Base-by-base conservation (phyloP, 2,113 vertebrate genomes). In the Peromyscus californicus region DNA sequence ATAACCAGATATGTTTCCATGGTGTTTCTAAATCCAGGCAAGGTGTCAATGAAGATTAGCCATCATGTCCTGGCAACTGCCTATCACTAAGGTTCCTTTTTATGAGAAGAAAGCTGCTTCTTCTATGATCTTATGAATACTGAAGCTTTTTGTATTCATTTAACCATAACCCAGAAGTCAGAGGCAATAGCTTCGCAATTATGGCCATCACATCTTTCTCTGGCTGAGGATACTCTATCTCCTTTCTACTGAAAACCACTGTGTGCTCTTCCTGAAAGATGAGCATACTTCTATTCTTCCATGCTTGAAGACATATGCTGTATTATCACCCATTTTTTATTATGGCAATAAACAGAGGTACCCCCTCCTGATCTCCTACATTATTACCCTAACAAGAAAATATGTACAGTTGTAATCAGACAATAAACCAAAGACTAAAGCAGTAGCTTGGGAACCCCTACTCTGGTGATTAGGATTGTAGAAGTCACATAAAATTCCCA, bases 401-500 rank as follows among this genome's bases (percentile, higher is more conserved):
- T 48, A 42, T 12, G 54, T 82, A n/a, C 4, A 76, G 59, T n/a
- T 97, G 90, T 85, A 67, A 92, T 95, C n/a, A 78, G 75, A 91
- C 24, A 96, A 83, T 80, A 88, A 87, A 80, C 31, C 65, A 45
- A 92, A 96, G 65, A 74, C 33, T 48, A 76, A 92, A 42, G 61
- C 48, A 67, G 36, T 69, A 92, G 15, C 69, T 80, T 96, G 75
- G 82, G 76, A 95, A 89, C 48, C 54, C 78, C 67, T 12, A 91
- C 26, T 91, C 15, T 87, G 48, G n/a, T 79, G 72, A 93, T 75
- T 94, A 67, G 74, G n/a, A 86, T 6, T 74, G 54, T 89, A 83
- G 86, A 91, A 97, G 94, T 96, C n/a, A 65, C 92, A 90, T 94
- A 94, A 89, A 42, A 89, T 93, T 91, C 82, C 72, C 89, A 94